Percentiles rank a stretch among this genome's conserved stretches.
phyloP scores from a whole-genome alignment of 2,113 vertebrate species.

The Datnioides undecimradiatus region DNA sequence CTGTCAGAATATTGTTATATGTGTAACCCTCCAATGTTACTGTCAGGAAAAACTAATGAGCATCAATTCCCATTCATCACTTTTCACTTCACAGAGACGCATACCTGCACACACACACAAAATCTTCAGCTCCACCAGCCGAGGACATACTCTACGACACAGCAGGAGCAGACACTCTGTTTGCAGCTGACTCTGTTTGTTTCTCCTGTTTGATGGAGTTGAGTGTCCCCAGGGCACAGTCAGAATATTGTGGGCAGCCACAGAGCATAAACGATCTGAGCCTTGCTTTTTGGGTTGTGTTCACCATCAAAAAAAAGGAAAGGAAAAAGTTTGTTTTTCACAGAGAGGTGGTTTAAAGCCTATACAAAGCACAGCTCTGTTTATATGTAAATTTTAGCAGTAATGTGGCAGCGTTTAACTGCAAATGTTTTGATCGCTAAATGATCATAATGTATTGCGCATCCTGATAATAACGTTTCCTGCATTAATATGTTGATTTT shows the following conservation, averaged over 20 bases:
- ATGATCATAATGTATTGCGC: slow-evolving; percentile 2
- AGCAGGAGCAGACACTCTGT: slow-evolving; percentile 53
- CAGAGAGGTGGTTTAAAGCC: neutral
- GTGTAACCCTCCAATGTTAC: slow-evolving; percentile 55
- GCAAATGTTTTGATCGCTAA: slow-evolving; percentile 4
- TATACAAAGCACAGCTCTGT: neutral
- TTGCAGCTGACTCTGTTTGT: slow-evolving; percentile 71
- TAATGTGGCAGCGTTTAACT: neutral
- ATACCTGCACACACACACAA: slow-evolving; percentile 22
- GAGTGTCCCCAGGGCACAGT: slow-evolving; percentile 54
- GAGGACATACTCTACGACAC: slow-evolving; percentile 46
- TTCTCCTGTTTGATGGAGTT: slow-evolving; percentile 70
- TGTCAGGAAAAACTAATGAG: slow-evolving; percentile 69
- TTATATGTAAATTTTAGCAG: slow-evolving; percentile 5
- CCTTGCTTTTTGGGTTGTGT: slow-evolving; percentile 24
- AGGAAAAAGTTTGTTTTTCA: neutral
- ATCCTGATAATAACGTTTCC: slow-evolving; percentile 19
- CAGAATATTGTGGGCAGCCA: slow-evolving; percentile 53
- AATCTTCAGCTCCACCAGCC: slow-evolving; percentile 38
- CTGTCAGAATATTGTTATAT: slow-evolving; percentile 52
- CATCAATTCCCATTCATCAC: slow-evolving; percentile 58
- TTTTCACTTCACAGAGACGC: slow-evolving; percentile 41
- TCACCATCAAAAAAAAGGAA: slow-evolving; percentile 34
- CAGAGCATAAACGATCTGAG: slow-evolving; percentile 55
- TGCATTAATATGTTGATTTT: slow-evolving; percentile 53